These are phyloP conservation scores for Siderastrea radians DNA, from an alignment of 92 coral and sea anemone species.

Conservation along the genomic window DNA sequence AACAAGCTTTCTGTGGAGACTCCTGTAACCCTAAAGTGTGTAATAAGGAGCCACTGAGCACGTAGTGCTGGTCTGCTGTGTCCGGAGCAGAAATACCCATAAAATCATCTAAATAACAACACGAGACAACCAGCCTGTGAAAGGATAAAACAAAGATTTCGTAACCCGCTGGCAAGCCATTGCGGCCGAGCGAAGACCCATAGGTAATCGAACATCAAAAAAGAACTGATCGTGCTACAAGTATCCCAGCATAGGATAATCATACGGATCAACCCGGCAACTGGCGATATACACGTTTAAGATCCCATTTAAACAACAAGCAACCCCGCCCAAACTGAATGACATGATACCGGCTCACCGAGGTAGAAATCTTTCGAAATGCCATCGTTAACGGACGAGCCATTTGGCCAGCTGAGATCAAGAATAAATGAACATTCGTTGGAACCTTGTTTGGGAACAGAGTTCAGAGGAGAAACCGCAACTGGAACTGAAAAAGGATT, in stretches of 20 bases:
- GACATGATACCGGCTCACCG: not conserved
- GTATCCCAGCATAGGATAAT: constrained; percentile 29
- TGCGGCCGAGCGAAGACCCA: no score
- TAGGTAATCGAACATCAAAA: no score
- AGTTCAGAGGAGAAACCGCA: constrained; percentile 35
- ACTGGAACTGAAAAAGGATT: constrained; percentile 9
- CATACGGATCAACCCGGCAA: constrained; percentile 33
- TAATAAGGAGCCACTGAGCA: not conserved
- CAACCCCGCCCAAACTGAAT: constrained; percentile 8
- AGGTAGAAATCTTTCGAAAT: not conserved
- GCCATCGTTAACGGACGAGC: constrained; percentile 12
- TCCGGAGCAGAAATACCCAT: not conserved
- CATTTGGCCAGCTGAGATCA: constrained; percentile 30
- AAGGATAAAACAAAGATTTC: not conserved
- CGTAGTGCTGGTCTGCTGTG: not conserved
- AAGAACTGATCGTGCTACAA: constrained; percentile 5
- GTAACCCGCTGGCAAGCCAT: constrained; percentile 35
- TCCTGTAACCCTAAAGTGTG: constrained; percentile 23
- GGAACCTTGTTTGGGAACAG: constrained; percentile 17
- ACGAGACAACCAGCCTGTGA: not conserved
- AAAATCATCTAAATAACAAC: not conserved
- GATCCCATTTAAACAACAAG: constrained; percentile 20
- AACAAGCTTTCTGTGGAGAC: constrained; percentile 37
- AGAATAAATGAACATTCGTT: constrained; percentile 2
- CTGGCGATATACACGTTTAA: constrained; percentile 32